phyloP scores from a whole-genome alignment of 1,140 invertebrate genomes.

The Drosophila micromelanica region DNA sequence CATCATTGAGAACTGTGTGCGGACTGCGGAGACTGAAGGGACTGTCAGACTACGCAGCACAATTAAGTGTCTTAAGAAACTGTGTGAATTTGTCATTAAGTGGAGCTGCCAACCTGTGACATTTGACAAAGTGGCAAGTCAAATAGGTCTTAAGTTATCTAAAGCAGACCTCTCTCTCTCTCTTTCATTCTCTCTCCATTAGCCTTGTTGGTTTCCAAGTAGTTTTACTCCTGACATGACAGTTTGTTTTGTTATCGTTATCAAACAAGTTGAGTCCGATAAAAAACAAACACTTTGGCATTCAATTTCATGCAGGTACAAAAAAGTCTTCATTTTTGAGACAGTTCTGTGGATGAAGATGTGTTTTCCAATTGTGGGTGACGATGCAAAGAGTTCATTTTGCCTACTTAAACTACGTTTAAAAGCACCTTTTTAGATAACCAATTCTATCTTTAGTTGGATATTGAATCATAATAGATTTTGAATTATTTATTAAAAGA shows the following conservation, averaged over 20 bases:
- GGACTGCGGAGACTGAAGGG: background rate
- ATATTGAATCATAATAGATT: too few relatives aligned
- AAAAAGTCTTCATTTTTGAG: background rate
- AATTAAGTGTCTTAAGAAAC: conserved; percentile 51
- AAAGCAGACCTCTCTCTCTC: too few relatives aligned
- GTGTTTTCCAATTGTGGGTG: background rate
- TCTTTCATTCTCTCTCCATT: background rate
- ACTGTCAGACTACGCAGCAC: conserved; percentile 10
- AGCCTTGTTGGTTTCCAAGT: background rate
- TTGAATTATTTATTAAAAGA: too few relatives aligned
- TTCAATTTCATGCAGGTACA: conserved; percentile 10
- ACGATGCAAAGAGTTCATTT: background rate
- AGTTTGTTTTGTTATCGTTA: conserved; percentile 42
- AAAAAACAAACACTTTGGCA: conserved; percentile 24
- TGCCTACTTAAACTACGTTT: background rate
- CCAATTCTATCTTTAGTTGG: too few relatives aligned
- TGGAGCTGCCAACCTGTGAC: conserved; percentile 29
- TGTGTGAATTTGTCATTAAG: conserved; percentile 31
- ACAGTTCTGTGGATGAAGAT: background rate
- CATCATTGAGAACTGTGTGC: too few relatives aligned
- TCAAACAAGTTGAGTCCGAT: conserved; percentile 19
- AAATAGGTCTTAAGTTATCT: conserved; percentile 2
- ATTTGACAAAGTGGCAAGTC: conserved; percentile 36
- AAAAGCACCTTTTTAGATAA: too few relatives aligned
- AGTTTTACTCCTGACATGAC: conserved; percentile 23